phyloP scores from a whole-genome alignment of 2,888 invertebrate genomes.

The Trissolcus japonicus region DNA sequence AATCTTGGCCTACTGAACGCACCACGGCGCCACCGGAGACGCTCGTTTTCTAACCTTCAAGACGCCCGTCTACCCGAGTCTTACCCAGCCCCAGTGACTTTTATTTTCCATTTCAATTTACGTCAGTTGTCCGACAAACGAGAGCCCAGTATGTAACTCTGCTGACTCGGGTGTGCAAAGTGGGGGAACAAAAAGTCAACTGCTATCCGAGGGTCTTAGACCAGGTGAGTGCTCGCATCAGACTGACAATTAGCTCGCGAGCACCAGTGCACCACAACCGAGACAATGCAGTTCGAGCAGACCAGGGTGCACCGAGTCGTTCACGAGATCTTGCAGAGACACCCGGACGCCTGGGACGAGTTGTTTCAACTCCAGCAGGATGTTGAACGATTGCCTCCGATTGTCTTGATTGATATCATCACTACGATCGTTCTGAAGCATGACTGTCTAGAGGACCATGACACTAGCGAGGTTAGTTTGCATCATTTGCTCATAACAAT shows the following conservation, averaged over 20 bases:
- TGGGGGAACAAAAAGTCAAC: neutral
- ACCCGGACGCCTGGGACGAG: slow-evolving; percentile 11
- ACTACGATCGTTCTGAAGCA: too few relatives aligned
- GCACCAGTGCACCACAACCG: neutral
- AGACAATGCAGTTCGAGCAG: neutral
- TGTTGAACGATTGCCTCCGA: neutral
- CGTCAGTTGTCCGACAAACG: slow-evolving; percentile 27
- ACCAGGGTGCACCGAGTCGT: slow-evolving; percentile 8
- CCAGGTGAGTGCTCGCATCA: too few relatives aligned
- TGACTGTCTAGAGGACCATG: too few relatives aligned
- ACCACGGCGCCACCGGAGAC: too few relatives aligned
- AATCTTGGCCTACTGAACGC: too few relatives aligned
- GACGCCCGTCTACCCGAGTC: neutral
- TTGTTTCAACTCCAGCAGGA: slow-evolving; percentile 5
- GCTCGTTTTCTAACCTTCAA: too few relatives aligned
- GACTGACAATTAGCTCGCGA: neutral
- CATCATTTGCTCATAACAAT: too few relatives aligned
- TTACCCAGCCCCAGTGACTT: slow-evolving; percentile 10
- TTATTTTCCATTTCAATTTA: slow-evolving; percentile 34
- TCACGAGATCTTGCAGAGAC: slow-evolving; percentile 6
- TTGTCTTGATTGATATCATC: too few relatives aligned
- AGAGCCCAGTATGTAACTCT: slow-evolving; percentile 17
- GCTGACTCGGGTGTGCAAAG: neutral
- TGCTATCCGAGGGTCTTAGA: neutral
- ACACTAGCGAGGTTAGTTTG: too few relatives aligned